Base-by-base conservation (phyloP, 2,113 vertebrate species). In the Colius striatus region DNA sequence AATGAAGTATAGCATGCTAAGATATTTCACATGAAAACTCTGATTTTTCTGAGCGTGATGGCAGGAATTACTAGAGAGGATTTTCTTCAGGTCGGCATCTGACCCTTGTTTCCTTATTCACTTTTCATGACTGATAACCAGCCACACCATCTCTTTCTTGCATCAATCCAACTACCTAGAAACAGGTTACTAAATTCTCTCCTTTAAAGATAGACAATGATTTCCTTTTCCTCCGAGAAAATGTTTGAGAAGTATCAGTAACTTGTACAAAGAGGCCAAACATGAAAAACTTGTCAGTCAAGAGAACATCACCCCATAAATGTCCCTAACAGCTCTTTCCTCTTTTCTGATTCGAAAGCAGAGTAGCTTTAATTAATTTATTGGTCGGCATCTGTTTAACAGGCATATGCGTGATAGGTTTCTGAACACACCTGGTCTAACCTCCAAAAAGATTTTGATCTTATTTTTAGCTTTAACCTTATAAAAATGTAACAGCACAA, bases 221-320 rank as follows among this genome's bases (percentile, higher is more conserved):
- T 81, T 93, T 65, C 6, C 36, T 92, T 94, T 94, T 83, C 61
- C 70, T 68, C 21, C 65, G 0, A 0, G 73, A 81, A 92, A 93
- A 68, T 2, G 21, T 86, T 94, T 84, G 61, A 84, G 82, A 74
- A 89, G 19, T 65, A 82, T 84, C 65, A 75, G 27, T 75, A 27
- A 45, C 54, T 90, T 84, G 57, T 86, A 76, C 62, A 50, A 81
- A 77, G 73, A 84, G n/a, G n/a, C 48, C 96, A 87, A 94, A 95
- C 87, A 76, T 92, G 94, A 96, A 98, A 95, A 98, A 97, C 97
- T 97, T 97, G 95, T 92, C 78, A 89, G 54, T 92, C 84, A 96
- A 72, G 84, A 50, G 50, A 92, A 51, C 3, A 0, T 89, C 88
- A 96, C 88, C 87, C 95, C 71, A 80, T 96, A 97, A 97, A 96